These are phyloP conservation scores for Paramuricea clavata DNA, from an alignment of 92 coral and sea anemone species.

Conservation along the genomic window DNA sequence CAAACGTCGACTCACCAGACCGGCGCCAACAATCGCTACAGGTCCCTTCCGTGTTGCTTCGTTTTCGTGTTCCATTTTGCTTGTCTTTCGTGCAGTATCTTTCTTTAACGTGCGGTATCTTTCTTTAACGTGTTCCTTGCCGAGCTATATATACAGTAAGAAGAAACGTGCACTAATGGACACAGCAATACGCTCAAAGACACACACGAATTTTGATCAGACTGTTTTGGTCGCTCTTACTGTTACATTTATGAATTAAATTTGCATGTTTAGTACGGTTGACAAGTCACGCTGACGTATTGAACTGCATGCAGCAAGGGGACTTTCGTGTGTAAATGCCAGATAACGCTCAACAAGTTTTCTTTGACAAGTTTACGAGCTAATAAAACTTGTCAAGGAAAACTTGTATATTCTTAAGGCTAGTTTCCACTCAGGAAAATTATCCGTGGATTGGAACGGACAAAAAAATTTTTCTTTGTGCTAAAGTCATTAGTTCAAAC, in stretches of 20 bases:
- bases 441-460: no score
- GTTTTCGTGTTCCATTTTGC: slow-evolving; percentile 8
- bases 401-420: no score
- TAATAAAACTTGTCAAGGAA: no score
- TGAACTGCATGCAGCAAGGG: background rate
- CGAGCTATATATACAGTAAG: background rate
- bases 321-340: no score
- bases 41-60: background rate
- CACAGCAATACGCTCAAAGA: background rate
- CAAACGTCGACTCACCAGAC: slow-evolving; percentile 18
- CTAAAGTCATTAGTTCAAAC: no score
- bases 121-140: no score
- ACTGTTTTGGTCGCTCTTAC: background rate
- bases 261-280: slow-evolving; percentile 10
- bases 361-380: no score
- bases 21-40: slow-evolving; percentile 44
- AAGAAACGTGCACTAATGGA: background rate
- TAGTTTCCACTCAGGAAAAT: no score
- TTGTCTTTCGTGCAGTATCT: no score
- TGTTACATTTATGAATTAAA: background rate
- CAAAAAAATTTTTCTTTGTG: no score
- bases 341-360: no score
- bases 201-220: background rate
- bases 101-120: background rate
- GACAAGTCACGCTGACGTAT: background rate